Evolutionary conservation across 2,888 invertebrate genomes (phyloP).

Genomic region (Eledone cirrhosa): DNA sequence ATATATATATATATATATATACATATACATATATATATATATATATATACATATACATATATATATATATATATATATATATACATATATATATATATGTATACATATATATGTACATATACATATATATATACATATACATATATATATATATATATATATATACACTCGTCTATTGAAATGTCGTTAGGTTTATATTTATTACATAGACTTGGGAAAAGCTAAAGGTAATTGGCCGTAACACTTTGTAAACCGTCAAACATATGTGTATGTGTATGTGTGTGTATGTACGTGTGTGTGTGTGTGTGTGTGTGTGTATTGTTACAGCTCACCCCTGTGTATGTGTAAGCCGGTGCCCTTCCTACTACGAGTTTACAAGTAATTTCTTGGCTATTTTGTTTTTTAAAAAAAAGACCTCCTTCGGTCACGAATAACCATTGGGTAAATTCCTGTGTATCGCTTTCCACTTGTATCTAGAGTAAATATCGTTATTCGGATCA

Average conservation of each 20-base stretch:
- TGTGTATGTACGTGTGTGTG: neutral
- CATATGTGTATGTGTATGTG: neutral
- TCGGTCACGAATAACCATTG: too few relatives aligned
- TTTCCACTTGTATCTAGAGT: too few relatives aligned
- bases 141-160: neutral
- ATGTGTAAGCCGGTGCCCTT: too few relatives aligned
- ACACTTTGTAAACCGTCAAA: neutral
- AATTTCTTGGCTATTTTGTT: too few relatives aligned
- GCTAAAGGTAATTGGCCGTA: neutral
- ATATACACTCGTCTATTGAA: neutral
- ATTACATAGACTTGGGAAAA: neutral
- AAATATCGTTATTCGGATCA: too few relatives aligned
- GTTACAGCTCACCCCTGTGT: too few relatives aligned
- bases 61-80: conserved; percentile 9
- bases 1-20: too few relatives aligned
- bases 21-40: too few relatives aligned
- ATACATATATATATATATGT: conserved; percentile 19
- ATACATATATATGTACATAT: neutral
- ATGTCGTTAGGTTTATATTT: neutral
- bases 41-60: neutral
- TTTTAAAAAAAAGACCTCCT: too few relatives aligned
- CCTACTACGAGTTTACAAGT: too few relatives aligned
- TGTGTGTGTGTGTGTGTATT: too few relatives aligned
- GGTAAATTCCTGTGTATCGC: too few relatives aligned
- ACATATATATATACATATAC: neutral